Conservation (phyloP, 1,140 invertebrate species). For the Conus betulinus region DNA sequence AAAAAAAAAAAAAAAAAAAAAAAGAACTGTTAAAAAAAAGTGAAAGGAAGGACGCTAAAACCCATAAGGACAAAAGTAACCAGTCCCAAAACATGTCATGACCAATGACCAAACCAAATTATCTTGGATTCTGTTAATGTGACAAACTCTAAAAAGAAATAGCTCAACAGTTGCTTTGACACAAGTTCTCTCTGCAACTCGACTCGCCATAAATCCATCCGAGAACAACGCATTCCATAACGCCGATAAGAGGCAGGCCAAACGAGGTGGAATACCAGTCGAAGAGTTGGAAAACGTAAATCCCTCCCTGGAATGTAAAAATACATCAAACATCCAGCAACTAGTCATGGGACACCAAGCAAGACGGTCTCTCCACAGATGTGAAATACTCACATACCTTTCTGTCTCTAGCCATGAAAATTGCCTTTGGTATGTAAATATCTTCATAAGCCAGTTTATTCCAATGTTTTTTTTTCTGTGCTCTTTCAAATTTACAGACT, state of each 20-base stretch:
- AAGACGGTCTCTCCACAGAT: conserved; percentile 6
- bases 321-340: conserved; percentile 27
- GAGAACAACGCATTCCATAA: conserved; percentile 75
- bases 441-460: not conserved
- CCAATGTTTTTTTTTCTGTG: not conserved
- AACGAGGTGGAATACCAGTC: conserved; percentile 90
- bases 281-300: conserved; percentile 89
- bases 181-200: conserved; percentile 35
- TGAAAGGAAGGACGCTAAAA: not conserved
- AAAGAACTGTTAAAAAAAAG: not conserved
- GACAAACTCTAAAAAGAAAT: conserved; percentile 5
- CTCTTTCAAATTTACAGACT: not conserved
- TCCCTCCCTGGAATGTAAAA: conserved; percentile 78
- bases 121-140: not conserved
- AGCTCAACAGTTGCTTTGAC: conserved; percentile 31
- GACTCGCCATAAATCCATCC: conserved; percentile 64
- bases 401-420: too few species aligned
- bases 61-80: not conserved
- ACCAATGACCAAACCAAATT: not conserved
- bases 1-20: not conserved
- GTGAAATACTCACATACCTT: not conserved
- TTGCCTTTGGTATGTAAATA: too few species aligned
- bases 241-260: conserved; percentile 86
- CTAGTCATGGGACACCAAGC: conserved; percentile 2
- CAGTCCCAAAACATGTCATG: conserved; percentile 24